Base-by-base conservation (phyloP, 1,140 invertebrate species). In the Rhizoglyphus robini region DNA sequence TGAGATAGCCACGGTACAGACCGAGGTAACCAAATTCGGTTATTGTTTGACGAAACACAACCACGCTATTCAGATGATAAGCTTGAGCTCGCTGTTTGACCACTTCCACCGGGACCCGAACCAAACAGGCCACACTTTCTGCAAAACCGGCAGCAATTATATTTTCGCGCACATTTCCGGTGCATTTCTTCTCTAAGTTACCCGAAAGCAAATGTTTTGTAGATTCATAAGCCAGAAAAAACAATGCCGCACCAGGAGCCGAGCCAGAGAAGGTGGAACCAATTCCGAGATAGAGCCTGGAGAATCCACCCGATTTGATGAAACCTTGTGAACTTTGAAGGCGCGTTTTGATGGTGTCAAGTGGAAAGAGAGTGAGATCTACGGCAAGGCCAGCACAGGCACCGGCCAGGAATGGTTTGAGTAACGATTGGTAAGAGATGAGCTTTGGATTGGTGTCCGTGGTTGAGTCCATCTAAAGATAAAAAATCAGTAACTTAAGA, bases 281-380 rank as follows among this genome's bases (percentile, higher is more conserved):
- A 27, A 96, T 74, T 34, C 94, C 94, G 74, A 85, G 83, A 76
- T 97, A 98, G 65, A 98, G 83, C 57, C 85, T 84, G 51, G 77
- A 79, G 73, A 97, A 94, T 3, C 92, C 94, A 18, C 94, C 94
- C 62, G 90, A 82, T 69, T 85, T 84, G 70, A 80, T 79, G 76
- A 98, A 96, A 32, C 94, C 94, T 72, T 84, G 77, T 68, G 84
- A 80, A 73, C 89, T 89, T 75, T 98, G 95, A 11, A 97, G 74
- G 32, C 94, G 78, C 13, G 94, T 97, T 78, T 97, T 97, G 2
- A 97, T 76, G 0, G 94, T 97, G 76, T 98, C 95, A 62, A 98
- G 75, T 2, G 94, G 94, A 77, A 88, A 94, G 32, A 96, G 77
- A 2, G 83, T 75, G 15, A 91, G 73, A 78, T 96, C 92, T 15